These are phyloP conservation scores for Fragum sueziense DNA, from an alignment of 2,888 invertebrate genomes.

Conservation along the genomic window DNA sequence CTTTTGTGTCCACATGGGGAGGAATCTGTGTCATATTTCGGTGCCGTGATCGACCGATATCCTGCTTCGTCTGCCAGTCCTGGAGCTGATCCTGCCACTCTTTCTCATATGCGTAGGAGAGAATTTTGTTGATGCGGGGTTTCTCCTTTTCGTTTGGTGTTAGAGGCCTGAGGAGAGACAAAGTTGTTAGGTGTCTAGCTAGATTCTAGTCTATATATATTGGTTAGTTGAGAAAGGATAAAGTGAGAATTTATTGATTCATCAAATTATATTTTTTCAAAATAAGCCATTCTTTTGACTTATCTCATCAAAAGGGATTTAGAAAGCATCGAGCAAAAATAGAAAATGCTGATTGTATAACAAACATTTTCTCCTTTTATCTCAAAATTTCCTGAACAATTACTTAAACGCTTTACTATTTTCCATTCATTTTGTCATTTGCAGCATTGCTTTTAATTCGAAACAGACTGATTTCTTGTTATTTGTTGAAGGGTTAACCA, in stretches of 20 bases:
- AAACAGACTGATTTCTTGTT: too few species aligned
- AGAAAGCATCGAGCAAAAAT: not conserved
- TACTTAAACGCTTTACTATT: too few species aligned
- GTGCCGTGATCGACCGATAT: conserved; percentile 55
- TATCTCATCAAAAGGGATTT: not conserved
- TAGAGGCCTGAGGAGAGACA: conserved; percentile 30
- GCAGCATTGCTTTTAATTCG: too few species aligned
- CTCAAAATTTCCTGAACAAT: too few species aligned
- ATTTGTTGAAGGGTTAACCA: too few species aligned
- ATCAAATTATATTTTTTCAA: too few species aligned
- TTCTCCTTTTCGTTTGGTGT: conserved; percentile 35
- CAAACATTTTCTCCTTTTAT: not conserved
- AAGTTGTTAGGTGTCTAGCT: not conserved
- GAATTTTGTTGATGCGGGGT: conserved; percentile 67
- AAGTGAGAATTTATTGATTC: too few species aligned
- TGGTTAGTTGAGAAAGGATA: not conserved
- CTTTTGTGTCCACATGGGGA: conserved; percentile 37
- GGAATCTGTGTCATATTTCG: conserved; percentile 48
- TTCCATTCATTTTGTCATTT: too few species aligned
- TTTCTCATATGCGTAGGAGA: conserved; percentile 69
- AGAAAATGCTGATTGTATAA: not conserved
- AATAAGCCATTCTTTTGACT: too few species aligned
- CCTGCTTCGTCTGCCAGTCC: conserved; percentile 66
- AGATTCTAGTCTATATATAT: not conserved
- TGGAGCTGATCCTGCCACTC: conserved; percentile 70